Base-by-base conservation (phyloP, 2,888 invertebrate species). In the Tyria jacobaeae region DNA sequence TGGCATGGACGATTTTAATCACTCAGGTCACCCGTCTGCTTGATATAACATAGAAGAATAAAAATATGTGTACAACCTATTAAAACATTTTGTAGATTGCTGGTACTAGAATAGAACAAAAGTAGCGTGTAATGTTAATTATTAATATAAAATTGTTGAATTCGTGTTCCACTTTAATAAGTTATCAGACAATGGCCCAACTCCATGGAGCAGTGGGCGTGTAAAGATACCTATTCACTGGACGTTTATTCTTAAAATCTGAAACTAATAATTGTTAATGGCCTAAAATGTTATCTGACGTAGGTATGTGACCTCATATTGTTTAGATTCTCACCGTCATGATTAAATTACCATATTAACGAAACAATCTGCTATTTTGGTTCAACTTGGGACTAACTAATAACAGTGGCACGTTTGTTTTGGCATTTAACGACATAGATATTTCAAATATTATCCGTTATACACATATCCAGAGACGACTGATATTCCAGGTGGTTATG, bases 121-220 rank as follows among this genome's bases (percentile, higher is more conserved):
- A 53, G 10, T 53, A 39, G 44, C 27, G 24, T 48, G 41, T 52
- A 52, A 58, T 60, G 25, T 31, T 57, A 44, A 57, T 62, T 47
- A 60, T 60, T 59, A 65, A 52, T 27, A 60, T 66, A 68, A 63
- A 57, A 69, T 57, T 57, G 60, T 57, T 65, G 52, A 47, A 60
- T 64, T 66, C 49, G 57, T 66, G 76, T 57, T 67, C 68, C 57
- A 74, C 59, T 76, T 73, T 66, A 74, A 78, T 80, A 76, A 71
- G 59, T 79, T 78, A 76, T 79, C 79, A 74, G 73, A 73, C 73
- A 75, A 66, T 67, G 73, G 66, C 73, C 67, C 62, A 72, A 71
- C 65, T 78, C 74, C 75, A 73, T 68, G 56, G 68, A 66, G 62
- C 61, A 35, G 78, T 74, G 70, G 75, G 78, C 71, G 78, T 59